Evolutionary conservation across 1,140 invertebrate species (phyloP).

Genomic region (Capitella teleta): DNA sequence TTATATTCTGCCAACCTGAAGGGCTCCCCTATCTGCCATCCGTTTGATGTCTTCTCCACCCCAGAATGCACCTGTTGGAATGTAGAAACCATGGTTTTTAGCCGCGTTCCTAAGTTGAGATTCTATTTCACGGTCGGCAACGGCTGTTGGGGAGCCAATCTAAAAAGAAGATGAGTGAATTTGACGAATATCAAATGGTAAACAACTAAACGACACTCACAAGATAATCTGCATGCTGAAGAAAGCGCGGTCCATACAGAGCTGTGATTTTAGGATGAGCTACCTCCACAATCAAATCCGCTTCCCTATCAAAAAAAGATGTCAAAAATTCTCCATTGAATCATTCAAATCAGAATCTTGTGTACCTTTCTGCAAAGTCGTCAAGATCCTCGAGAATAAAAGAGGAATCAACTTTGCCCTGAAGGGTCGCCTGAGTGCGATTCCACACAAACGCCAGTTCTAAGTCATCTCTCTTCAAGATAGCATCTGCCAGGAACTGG

Average conservation of each 20-base stretch:
- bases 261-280: conserved; percentile 49
- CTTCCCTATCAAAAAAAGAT: no score
- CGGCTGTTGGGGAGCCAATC: conserved; percentile 50
- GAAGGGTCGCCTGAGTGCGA: no score
- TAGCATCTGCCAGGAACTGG: no score
- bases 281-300: conserved; percentile 53
- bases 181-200: conserved; percentile 6
- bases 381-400: no score
- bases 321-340: no score
- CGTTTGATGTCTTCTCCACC: conserved; percentile 52
- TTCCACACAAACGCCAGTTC: no score
- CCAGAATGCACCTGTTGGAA: conserved; percentile 55
- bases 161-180: conserved; percentile 17
- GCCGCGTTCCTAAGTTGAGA: conserved; percentile 29
- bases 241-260: conserved; percentile 43
- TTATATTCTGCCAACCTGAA: conserved; percentile 41
- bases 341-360: no score
- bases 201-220: conserved; percentile 22
- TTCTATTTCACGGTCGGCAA: conserved; percentile 43
- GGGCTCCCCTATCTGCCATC: conserved; percentile 50
- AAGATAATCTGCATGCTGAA: conserved; percentile 44
- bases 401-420: no score
- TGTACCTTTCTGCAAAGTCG: no score
- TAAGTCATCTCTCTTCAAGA: no score
- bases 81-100: conserved; percentile 42